Base-by-base conservation (phyloP, 2,797 vertebrate species). In the Hemibagrus guttatus region DNA sequence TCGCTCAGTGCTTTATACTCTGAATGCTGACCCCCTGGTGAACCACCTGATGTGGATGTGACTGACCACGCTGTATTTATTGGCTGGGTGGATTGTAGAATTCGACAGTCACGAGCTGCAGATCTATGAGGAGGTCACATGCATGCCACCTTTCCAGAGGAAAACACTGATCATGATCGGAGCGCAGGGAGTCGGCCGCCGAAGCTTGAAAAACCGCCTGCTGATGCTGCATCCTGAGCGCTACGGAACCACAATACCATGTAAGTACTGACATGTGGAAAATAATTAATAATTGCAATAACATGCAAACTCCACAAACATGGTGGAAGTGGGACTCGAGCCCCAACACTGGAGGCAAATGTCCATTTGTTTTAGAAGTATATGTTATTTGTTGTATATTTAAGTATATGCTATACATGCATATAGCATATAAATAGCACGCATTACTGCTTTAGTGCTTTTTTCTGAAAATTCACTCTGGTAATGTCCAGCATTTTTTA, bases 81-180 rank as follows among this genome's bases (percentile, higher is more conserved):
- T 89, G 14, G 0, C 63, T 68, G 42, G n/a, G 35, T 79, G 54
- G 69, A 23, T 31, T 83, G 64, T 91, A 99, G 98, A 99, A 93
- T 99, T 99, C 89, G 98, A 99, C 94, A 96, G 97, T 35, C 98
- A 99, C 54, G 98, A 99, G 95, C 97, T 99, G 91, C 98, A 98
- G 94, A 99, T 99, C 87, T 99, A 99, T 63, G 98, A 99, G 90
- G 98, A 99, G 91, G 97, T 99, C 88, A 97, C 98, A 19, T 97
- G 96, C 93, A 98, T 99, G 95, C 98, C 98, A 21, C 95, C 98
- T 0, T 99, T 99, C 94, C 98, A 99, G 94, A 97, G 98, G 89
- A 99, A 98, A 93, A 99, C 98, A 0, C 93, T 99, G 88, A 96
- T 99, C 81, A 95, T 99, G 93, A 99, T 99, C 85, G 98, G 98